Conservation (phyloP, 2,113 vertebrate genomes). For the Tretioscincus oriximinensis region DNA sequence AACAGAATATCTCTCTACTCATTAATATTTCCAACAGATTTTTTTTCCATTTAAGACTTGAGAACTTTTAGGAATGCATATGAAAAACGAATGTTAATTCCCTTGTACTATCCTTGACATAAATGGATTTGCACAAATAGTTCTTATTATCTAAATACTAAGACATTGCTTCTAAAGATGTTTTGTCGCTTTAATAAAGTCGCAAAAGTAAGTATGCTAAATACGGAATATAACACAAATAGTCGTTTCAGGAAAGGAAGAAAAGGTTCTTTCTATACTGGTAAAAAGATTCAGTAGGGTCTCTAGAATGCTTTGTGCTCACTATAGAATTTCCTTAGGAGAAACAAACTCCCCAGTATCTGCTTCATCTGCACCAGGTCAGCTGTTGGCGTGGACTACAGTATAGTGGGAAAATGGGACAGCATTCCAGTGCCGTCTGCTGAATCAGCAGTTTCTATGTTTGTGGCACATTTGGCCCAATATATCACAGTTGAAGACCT, state of each 20-base stretch:
- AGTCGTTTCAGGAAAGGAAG: neutral
- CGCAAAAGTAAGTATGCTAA: neutral
- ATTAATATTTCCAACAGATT: constrained; percentile 61
- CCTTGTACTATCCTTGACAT: constrained; percentile 6
- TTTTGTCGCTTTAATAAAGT: neutral
- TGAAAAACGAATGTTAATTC: constrained; percentile 39
- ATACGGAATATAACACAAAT: neutral
- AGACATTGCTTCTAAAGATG: neutral
- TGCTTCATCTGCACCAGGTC: too few species aligned
- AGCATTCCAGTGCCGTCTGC: too few species aligned
- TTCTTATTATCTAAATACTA: neutral
- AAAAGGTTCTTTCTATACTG: too few species aligned
- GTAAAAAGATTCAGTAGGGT: too few species aligned
- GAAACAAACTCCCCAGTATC: too few species aligned
- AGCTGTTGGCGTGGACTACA: too few species aligned
- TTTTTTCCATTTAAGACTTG: constrained; percentile 55
- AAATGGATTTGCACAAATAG: neutral
- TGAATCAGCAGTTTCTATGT: too few species aligned
- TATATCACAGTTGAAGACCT: too few species aligned
- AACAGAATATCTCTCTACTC: constrained; percentile 66
- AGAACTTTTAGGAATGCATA: constrained; percentile 56
- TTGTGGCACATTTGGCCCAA: too few species aligned
- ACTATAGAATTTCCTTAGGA: too few species aligned
- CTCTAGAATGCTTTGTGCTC: too few species aligned
- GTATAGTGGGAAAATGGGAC: too few species aligned